A percentile compares a stretch with the other conserved stretches of the same genome.
Conservation (phyloP, 2,797 vertebrate genomes). For the Somateria mollissima region DNA sequence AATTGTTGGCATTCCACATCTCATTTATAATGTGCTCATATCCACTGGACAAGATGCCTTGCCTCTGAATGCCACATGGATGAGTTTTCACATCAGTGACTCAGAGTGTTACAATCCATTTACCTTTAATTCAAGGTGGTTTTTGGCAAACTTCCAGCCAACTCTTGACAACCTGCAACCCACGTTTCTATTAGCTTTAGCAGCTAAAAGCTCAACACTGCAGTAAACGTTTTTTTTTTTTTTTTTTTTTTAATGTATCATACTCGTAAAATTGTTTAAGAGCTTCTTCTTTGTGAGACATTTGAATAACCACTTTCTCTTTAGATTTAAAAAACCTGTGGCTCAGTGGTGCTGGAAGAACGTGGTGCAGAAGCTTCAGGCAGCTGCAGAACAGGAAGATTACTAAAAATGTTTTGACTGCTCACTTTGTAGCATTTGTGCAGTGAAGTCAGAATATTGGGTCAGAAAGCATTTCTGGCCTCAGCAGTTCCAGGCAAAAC, state of each 20-base stretch:
- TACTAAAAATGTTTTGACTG: neutral
- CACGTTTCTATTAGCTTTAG: neutral
- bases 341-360: neutral
- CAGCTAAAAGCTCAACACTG: neutral
- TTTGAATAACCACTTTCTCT: neutral
- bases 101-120: neutral
- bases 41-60: neutral
- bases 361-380: neutral
- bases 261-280: neutral
- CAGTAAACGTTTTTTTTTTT: neutral
- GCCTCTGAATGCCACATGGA: neutral
- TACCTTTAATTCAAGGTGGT: neutral
- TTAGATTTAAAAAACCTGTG: neutral
- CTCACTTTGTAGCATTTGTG: neutral
- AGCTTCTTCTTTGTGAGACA: neutral
- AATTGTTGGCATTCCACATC: neutral
- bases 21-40: neutral
- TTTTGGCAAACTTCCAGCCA: constrained; percentile 4
- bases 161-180: neutral
- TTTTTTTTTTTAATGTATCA: neutral
- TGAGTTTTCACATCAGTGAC: neutral
- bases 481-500: neutral
- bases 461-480: neutral
- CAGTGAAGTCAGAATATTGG: neutral
- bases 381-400: neutral